Percentiles rank a stretch among this genome's conserved stretches.
Conservation (phyloP, 2,113 vertebrate species). For the Pituophis catenifer region DNA sequence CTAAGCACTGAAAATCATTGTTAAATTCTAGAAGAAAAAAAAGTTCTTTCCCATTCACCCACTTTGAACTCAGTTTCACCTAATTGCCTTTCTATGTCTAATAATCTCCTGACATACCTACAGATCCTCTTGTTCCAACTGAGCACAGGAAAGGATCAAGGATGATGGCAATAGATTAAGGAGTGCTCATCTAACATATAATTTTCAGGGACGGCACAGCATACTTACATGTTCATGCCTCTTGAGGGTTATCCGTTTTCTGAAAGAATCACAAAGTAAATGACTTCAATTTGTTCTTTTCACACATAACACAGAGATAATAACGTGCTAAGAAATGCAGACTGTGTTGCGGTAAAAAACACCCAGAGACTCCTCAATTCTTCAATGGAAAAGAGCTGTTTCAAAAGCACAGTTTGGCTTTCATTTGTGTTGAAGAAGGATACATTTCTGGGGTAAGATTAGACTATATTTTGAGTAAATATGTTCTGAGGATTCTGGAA, state of each 20-base stretch:
- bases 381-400: neutral
- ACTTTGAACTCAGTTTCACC: neutral
- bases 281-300: neutral
- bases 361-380: neutral
- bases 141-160: neutral
- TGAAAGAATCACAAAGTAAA: neutral
- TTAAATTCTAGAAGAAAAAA: neutral
- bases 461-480: neutral
- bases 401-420: neutral
- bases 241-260: conserved; percentile 1
- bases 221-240: conserved; percentile 10
- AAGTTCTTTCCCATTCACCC: neutral
- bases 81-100: neutral
- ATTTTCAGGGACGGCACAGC: neutral
- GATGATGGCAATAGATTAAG: neutral
- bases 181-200: neutral
- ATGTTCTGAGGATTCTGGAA: neutral
- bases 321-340: neutral
- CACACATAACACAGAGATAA: neutral
- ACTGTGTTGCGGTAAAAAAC: neutral
- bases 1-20: neutral
- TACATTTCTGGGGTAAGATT: neutral
- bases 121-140: neutral
- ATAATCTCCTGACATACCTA: no score
- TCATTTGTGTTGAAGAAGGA: neutral